Evolutionary conservation across 92 coral and sea anemone species (phyloP).

Genomic region (Plumapathes pennacea): DNA sequence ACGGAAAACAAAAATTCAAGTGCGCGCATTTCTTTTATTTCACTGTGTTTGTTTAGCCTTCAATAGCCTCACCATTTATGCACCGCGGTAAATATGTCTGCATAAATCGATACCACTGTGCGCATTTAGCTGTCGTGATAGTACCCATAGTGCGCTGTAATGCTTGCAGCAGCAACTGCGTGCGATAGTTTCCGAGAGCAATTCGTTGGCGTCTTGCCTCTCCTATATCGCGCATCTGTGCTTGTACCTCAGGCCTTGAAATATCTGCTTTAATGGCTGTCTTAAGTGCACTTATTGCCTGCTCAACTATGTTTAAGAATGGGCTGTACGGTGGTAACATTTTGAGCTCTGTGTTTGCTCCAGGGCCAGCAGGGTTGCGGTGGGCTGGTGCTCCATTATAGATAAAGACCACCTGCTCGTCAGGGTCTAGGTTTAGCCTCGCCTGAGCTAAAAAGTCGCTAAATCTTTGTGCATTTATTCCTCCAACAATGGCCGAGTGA

Average conservation of each 20-base stretch:
- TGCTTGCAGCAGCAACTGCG: conserved; percentile 7
- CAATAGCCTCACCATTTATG: conserved; percentile 7
- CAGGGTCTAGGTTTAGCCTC: conserved; percentile 42
- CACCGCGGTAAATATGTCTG: conserved; percentile 21
- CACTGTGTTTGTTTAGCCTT: too few species aligned
- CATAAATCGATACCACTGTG: conserved; percentile 23
- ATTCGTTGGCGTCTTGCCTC: conserved; percentile 41
- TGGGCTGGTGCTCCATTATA: conserved; percentile 44
- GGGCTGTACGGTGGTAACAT: conserved; percentile 41
- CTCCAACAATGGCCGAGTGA: conserved; percentile 32
- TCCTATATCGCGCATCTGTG: conserved; percentile 49
- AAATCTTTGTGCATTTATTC: conserved; percentile 43
- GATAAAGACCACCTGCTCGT: conserved; percentile 14
- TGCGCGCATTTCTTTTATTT: too few species aligned
- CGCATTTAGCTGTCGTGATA: conserved; percentile 13
- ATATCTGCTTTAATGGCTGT: conserved; percentile 55
- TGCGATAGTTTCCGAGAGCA: conserved; percentile 16
- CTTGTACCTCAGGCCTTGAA: conserved; percentile 36
- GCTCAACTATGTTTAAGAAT: conserved; percentile 58
- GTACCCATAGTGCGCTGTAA: conserved; percentile 7
- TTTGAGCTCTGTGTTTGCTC: conserved; percentile 16
- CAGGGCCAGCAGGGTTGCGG: conserved; percentile 19
- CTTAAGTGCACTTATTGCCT: conserved; percentile 43
- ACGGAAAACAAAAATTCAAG: too few species aligned
- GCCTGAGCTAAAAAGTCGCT: conserved; percentile 31